Conservation (phyloP, 2,888 invertebrate species). For the Oscheius sp. region DNA sequence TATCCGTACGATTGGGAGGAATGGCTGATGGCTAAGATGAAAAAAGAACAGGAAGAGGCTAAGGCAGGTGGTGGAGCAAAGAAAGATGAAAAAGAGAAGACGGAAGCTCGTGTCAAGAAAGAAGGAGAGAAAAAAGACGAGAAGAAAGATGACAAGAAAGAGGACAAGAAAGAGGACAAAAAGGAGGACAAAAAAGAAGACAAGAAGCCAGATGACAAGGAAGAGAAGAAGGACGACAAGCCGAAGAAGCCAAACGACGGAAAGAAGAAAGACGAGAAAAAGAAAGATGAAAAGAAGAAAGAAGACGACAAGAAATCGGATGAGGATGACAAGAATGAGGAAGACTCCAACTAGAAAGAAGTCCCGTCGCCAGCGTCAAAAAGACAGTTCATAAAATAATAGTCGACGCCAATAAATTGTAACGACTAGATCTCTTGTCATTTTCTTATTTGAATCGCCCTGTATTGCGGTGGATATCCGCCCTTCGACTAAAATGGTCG, state of each 20-base stretch:
- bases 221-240: constrained; percentile 36
- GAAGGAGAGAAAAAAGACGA: background rate
- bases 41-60: constrained; percentile 38
- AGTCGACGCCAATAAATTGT: background rate
- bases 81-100: background rate
- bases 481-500: no score
- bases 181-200: background rate
- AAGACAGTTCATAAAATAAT: constrained; percentile 8
- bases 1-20: constrained; percentile 59
- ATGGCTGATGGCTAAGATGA: constrained; percentile 39
- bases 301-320: background rate
- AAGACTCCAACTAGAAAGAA: background rate
- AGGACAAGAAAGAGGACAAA: background rate
- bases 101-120: background rate
- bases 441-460: no score
- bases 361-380: background rate
- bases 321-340: background rate
- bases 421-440: no score
- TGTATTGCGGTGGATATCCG: no score
- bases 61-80: constrained; percentile 7
- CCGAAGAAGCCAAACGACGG: background rate
- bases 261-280: background rate
- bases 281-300: constrained; percentile 1
- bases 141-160: background rate
- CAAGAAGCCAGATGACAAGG: constrained; percentile 14